A percentile compares a stretch with the other conserved stretches of the same genome.
Conservation (phyloP, 1,140 invertebrate species). For the Drosophila mauritiana region DNA sequence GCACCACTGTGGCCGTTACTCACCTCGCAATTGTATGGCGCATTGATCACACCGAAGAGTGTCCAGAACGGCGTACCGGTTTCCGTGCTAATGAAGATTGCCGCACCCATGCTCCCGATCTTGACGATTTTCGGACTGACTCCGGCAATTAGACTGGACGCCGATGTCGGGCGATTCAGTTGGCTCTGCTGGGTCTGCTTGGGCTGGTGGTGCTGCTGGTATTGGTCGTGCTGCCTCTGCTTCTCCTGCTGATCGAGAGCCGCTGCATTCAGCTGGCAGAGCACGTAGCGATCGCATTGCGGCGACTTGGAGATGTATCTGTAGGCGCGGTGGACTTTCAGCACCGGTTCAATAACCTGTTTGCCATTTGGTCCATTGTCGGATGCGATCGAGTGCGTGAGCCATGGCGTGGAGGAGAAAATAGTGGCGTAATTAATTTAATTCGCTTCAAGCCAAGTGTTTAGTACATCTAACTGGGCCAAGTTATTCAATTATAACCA, state of each 20-base stretch:
- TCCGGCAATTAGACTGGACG: constrained; percentile 84
- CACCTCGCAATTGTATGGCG: constrained; percentile 86
- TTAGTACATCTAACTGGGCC: background rate
- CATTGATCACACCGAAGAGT: constrained; percentile 86
- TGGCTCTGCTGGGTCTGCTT: constrained; percentile 8
- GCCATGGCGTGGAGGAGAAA: constrained; percentile 53
- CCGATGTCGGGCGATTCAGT: constrained; percentile 49
- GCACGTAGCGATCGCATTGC: constrained; percentile 90
- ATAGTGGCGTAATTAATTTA: constrained; percentile 75
- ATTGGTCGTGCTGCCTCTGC: constrained; percentile 53
- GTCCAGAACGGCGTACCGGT: constrained; percentile 87
- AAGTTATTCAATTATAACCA: background rate
- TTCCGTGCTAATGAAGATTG: constrained; percentile 85
- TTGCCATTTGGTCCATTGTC: constrained; percentile 42
- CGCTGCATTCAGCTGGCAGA: constrained; percentile 90
- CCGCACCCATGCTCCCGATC: constrained; percentile 88
- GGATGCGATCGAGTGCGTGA: constrained; percentile 45
- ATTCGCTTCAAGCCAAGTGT: constrained; percentile 51
- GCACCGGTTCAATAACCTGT: constrained; percentile 89
- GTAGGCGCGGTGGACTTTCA: constrained; percentile 91
- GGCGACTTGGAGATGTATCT: constrained; percentile 89
- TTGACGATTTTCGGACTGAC: constrained; percentile 89
- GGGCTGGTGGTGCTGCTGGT: constrained; percentile 77
- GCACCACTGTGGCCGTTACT: constrained; percentile 34
- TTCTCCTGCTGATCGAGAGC: constrained; percentile 83